phyloP scores from a whole-genome alignment of 1,140 invertebrate genomes.

The Zaprionus ghesquierei region DNA sequence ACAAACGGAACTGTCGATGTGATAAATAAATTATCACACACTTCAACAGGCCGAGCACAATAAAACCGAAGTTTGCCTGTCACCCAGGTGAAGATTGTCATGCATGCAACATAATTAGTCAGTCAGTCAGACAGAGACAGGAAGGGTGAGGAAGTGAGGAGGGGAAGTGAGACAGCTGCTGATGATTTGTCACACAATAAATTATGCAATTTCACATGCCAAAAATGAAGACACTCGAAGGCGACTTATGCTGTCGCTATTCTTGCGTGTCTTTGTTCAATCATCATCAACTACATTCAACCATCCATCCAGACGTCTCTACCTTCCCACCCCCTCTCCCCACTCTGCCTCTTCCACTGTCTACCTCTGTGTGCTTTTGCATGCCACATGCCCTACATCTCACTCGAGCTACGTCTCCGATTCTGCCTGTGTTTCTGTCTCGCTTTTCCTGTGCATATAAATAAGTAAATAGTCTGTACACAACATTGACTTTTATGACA shows the following conservation, averaged over 20 bases:
- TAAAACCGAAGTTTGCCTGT: conserved; percentile 18
- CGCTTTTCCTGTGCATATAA: conserved; percentile 46
- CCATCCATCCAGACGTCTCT: conserved; percentile 38
- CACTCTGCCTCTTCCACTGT: not conserved
- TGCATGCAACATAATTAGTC: conserved; percentile 59
- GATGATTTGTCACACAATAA: conserved; percentile 79
- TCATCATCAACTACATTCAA: conserved; percentile 61
- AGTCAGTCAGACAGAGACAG: not conserved
- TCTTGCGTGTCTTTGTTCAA: conserved; percentile 75
- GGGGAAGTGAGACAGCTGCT: conserved; percentile 31
- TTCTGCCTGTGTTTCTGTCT: not conserved
- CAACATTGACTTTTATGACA: conserved; percentile 68
- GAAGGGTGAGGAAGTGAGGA: not conserved
- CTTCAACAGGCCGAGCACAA: conserved; percentile 26
- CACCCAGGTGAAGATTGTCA: conserved; percentile 20
- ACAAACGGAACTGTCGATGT: conserved; percentile 8
- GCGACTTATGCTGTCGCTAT: conserved; percentile 25
- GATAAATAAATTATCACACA: conserved; percentile 46
- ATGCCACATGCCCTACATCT: conserved; percentile 53
- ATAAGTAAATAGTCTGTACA: conserved; percentile 70
- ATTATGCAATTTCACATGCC: conserved; percentile 78
- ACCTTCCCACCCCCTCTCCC: conserved; percentile 1
- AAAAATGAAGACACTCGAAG: conserved; percentile 57
- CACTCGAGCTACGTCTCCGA: conserved; percentile 11
- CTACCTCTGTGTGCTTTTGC: conserved; percentile 55